Conservation (phyloP, 2,888 invertebrate genomes). For the Zygaena filipendulae region DNA sequence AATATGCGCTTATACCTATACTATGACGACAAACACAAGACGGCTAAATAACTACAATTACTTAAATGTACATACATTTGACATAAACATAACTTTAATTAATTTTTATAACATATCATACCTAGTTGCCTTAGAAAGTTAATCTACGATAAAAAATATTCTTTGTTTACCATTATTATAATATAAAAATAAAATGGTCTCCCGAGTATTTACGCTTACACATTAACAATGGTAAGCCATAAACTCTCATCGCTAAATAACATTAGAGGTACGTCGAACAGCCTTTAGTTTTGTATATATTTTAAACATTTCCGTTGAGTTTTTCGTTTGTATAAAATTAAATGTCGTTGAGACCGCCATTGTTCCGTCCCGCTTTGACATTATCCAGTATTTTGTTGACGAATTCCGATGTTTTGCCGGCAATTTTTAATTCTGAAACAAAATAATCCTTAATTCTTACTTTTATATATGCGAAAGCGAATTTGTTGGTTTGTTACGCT, state of each 20-base stretch:
- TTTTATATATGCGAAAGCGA: no score
- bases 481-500: no score
- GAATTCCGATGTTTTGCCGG: slow-evolving; percentile 92
- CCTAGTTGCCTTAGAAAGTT: slow-evolving; percentile 54
- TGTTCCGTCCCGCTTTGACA: slow-evolving; percentile 81
- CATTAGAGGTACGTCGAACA: slow-evolving; percentile 68
- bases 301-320: slow-evolving; percentile 24
- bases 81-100: no score
- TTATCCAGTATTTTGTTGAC: slow-evolving; percentile 93
- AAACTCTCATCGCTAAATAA: slow-evolving; percentile 50
- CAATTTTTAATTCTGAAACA: slow-evolving; percentile 84
- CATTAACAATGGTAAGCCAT: no score
- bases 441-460: no score
- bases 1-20: no score
- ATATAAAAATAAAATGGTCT: slow-evolving; percentile 64
- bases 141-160: slow-evolving; percentile 52
- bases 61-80: no score
- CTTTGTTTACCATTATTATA: slow-evolving; percentile 30
- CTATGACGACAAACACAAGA: no score
- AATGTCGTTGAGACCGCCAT: slow-evolving; percentile 82
- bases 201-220: slow-evolving; percentile 49
- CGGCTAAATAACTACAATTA: no score
- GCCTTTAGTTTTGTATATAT: slow-evolving; percentile 58
- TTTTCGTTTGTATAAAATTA: no score
- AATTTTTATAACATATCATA: slow-evolving; percentile 22